phyloP scores from a whole-genome alignment of 2,797 vertebrate genomes.

The Thaleichthys pacificus region DNA sequence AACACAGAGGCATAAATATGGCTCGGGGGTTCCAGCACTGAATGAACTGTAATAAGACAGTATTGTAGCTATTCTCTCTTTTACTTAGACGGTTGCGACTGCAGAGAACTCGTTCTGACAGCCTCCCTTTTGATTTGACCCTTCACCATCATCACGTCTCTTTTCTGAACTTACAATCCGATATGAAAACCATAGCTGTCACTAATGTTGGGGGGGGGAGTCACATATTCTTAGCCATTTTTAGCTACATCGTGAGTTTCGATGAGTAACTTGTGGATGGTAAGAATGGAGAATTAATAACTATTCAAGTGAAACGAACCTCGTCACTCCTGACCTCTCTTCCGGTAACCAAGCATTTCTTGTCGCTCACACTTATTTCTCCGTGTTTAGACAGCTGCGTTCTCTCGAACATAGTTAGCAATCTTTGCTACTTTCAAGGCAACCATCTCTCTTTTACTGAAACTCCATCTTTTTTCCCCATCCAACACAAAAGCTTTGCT shows the following conservation, averaged over 20 bases:
- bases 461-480: too few relatives aligned
- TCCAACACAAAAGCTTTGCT: too few relatives aligned
- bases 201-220: conserved; percentile 32
- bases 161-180: conserved; percentile 46
- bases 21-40: neutral
- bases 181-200: conserved; percentile 48
- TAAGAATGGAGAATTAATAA: too few relatives aligned
- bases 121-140: conserved; percentile 49
- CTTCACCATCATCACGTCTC: conserved; percentile 43
- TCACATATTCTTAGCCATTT: conserved; percentile 18
- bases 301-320: too few relatives aligned
- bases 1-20: conserved; percentile 35
- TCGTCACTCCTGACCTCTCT: too few relatives aligned
- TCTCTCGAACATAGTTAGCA: too few relatives aligned
- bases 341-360: too few relatives aligned
- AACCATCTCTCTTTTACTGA: too few relatives aligned
- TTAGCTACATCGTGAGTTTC: neutral
- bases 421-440: too few relatives aligned
- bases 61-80: conserved; percentile 44
- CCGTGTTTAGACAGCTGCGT: too few relatives aligned
- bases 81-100: conserved; percentile 47
- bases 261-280: too few relatives aligned
- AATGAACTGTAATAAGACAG: conserved; percentile 6
- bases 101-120: conserved; percentile 62
- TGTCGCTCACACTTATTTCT: too few relatives aligned